Conservation (phyloP, 2,888 invertebrate genomes). For the Caradrina kadenii region DNA sequence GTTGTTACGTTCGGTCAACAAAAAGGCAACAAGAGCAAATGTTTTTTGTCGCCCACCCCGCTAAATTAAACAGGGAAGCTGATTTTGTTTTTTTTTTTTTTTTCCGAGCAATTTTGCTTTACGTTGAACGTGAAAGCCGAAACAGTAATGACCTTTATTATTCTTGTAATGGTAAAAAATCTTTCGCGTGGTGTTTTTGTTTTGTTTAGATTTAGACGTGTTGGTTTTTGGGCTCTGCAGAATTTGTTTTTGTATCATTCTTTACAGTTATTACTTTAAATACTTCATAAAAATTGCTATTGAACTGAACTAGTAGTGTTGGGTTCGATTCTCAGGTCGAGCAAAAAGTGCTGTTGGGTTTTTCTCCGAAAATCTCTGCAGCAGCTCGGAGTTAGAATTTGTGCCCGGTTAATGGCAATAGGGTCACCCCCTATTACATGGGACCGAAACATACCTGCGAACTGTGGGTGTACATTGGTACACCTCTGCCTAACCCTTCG, state of each 20-base stretch:
- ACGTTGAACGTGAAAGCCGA: constrained; percentile 69
- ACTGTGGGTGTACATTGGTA: too few species aligned
- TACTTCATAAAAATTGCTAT: background rate
- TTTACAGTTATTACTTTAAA: background rate
- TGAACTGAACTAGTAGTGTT: too few species aligned
- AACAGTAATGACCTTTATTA: constrained; percentile 66
- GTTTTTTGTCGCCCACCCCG: constrained; percentile 87
- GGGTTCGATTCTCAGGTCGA: too few species aligned
- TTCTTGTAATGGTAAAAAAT: constrained; percentile 52
- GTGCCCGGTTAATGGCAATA: too few species aligned
- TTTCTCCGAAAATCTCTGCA: too few species aligned
- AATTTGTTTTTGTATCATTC: constrained; percentile 12
- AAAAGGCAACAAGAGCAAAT: constrained; percentile 83
- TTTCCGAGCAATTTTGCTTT: constrained; percentile 75
- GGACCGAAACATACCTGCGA: too few species aligned
- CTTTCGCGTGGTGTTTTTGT: constrained; percentile 42
- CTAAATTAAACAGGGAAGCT: constrained; percentile 89
- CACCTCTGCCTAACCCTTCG: too few species aligned
- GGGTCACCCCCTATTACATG: too few species aligned
- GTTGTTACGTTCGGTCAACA: constrained; percentile 85
- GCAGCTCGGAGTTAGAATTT: too few species aligned
- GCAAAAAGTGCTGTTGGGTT: too few species aligned
- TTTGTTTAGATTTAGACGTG: constrained; percentile 30
- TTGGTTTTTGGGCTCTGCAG: constrained; percentile 25
- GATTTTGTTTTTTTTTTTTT: constrained; percentile 83